Base-by-base conservation (phyloP, 53 echinoderm and acorn worm genomes). In the Arbacia lixula region DNA sequence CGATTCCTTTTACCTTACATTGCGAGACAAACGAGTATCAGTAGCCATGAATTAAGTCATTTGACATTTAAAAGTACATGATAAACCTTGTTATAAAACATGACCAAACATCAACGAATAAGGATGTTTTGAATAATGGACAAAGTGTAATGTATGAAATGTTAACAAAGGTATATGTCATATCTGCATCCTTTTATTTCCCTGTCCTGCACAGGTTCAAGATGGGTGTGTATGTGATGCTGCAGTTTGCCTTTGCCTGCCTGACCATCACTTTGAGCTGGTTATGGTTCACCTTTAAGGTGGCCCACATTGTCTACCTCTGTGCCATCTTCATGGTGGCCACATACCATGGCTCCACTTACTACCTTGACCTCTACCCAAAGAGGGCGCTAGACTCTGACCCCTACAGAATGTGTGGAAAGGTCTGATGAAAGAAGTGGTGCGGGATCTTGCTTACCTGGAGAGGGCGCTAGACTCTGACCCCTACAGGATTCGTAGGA, bases 361-460 rank as follows among this genome's bases (percentile, higher is more conserved):
- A 67, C 54, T 84, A 84, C 37, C 52, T 84, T 26, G 84, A 84
- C 39, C 53, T 84, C 12, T 84, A 53, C 68, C 68, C 84, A 12
- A 68, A 36, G 36, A 84, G 53, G 55, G 27, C 4, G 16, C 54
- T 22, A 21, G 56, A 36, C 19, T 66, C 84, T 3, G 84, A 84
- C 22, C 84, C 84, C 0, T 84, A 77, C 40, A 54, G 77, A 5
- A 21, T 77, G 36, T 77, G 77, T 58, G 77, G 58, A 58, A 77
- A 35, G 36, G 4, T 21, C 16, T 46, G 46, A 46, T 46, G n/a
- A n/a, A n/a, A n/a, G n/a, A n/a, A n/a, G n/a, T n/a, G n/a, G n/a
- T n/a, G n/a, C n/a, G n/a, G n/a, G n/a, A n/a, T n/a, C n/a, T n/a
- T n/a, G n/a, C n/a, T n/a, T 84, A 53, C 68, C 68, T 71, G 16